Percentiles rank a stretch among this genome's conserved stretches.
phyloP scores from a whole-genome alignment of 2,888 invertebrate species.

The Ptilodon capucinus region DNA sequence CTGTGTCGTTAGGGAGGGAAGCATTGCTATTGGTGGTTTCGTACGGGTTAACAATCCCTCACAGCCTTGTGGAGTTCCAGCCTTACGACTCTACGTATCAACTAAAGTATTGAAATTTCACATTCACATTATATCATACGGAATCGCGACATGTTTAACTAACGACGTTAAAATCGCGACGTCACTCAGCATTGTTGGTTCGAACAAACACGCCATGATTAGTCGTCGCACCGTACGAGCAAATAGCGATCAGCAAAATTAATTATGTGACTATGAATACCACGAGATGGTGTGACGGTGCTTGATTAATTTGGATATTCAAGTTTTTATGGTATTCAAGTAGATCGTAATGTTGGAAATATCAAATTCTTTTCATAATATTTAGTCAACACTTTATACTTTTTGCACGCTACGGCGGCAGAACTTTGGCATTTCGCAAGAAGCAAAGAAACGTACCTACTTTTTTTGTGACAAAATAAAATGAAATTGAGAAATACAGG shows the following conservation, averaged over 20 bases:
- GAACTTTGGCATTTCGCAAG: too few relatives aligned
- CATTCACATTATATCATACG: neutral
- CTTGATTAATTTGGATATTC: constrained; percentile 1
- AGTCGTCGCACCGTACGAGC: neutral
- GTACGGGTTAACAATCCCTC: too few relatives aligned
- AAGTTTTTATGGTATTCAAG: neutral
- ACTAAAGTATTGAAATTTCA: neutral
- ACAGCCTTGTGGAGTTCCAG: too few relatives aligned
- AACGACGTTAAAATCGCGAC: constrained; percentile 2
- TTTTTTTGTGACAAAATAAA: too few relatives aligned
- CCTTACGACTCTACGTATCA: too few relatives aligned
- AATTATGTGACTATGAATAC: constrained; percentile 1
- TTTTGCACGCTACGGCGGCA: too few relatives aligned
- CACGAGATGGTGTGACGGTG: neutral
- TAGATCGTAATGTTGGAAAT: neutral
- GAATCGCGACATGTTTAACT: neutral
- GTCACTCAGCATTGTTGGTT: neutral
- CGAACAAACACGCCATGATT: constrained; percentile 1
- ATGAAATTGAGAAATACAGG: too few relatives aligned
- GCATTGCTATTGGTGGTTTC: too few relatives aligned
- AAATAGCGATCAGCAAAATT: constrained; percentile 1
- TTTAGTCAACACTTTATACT: too few relatives aligned
- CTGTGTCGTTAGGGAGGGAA: too few relatives aligned
- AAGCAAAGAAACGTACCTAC: too few relatives aligned
- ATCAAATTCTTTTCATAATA: too few relatives aligned